Evolutionary conservation across 1,140 invertebrate species (phyloP), one percentile per base, ranked within the genome.

Genomic region (Euura lappo): DNA sequence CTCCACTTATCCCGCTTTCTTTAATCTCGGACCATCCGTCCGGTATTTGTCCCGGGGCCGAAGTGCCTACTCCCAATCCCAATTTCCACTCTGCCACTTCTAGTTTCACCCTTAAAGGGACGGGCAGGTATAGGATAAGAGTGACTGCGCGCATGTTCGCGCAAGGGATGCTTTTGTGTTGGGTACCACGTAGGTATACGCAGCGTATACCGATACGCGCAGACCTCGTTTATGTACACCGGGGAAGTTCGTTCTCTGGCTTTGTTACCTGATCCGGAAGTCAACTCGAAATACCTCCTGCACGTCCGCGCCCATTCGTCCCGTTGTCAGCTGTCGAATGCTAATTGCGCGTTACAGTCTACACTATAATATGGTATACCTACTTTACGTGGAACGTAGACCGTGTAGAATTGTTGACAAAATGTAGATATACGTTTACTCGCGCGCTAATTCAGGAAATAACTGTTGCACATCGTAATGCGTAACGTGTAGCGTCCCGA

Each of bases 211-310:
- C 10, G 47, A n/a, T 6, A 60, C 8, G 51, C 13, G 13, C 6
- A 8, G 10, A 60, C 51, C 51, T 11, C 51, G 51, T 11, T 60
- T 8, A 60, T 28, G 28, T 28, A 28, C 28, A 28, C 28, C 28
- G 28, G 28, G 28, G 28, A 28, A 28, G 8, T n/a, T 11, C 10
- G 51, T 60, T 60, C 6, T 6, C 51, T n/a, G 51, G 51, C 51
- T 60, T 60, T 60, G 51, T 60, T 60, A 60, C 51, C 51, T 60
- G 51, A 60, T 60, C 51, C 51, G 51, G 51, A 60, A 60, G 51
- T 60, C 51, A 60, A 60, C 51, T 60, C 51, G 51, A 60, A 60
- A 60, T 60, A n/a, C 51, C 51, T 60, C 6, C 51, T 60, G 51
- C 51, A 60, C 51, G 51, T 60, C 51, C 51, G 51, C 51, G 28